A percentile compares a stretch with the other conserved stretches of the same genome.
Conservation (phyloP, 2,888 invertebrate species). For the Megalurothrips usitatus region DNA sequence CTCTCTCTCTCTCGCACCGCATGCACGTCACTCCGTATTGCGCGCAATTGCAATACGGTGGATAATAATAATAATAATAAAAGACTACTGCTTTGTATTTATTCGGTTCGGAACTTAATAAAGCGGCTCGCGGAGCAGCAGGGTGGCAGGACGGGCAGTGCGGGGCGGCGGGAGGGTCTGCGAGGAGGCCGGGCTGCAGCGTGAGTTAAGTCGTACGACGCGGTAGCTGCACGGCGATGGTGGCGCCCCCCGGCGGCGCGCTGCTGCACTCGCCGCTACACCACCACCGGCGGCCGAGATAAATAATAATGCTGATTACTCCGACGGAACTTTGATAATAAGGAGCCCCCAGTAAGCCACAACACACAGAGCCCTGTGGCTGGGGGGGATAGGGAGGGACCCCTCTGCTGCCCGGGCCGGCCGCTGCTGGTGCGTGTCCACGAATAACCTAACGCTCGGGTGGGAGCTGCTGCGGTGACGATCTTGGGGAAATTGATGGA, state of each 20-base stretch:
- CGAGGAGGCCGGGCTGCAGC: background rate
- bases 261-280: background rate
- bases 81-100: too few relatives aligned
- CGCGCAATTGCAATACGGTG: too few relatives aligned
- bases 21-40: too few relatives aligned
- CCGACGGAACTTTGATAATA: conserved; percentile 12
- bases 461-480: too few relatives aligned
- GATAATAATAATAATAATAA: too few relatives aligned
- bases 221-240: background rate
- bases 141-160: background rate
- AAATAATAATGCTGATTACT: conserved; percentile 25
- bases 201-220: background rate
- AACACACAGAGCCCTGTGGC: background rate
- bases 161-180: background rate
- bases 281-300: background rate
- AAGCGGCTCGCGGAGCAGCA: background rate
- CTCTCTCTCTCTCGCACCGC: background rate
- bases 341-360: background rate
- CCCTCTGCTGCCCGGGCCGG: too few relatives aligned
- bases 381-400: background rate
- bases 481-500: too few relatives aligned
- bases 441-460: too few relatives aligned
- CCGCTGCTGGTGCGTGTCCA: too few relatives aligned
- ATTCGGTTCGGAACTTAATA: background rate
- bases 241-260: too few relatives aligned